These are phyloP conservation scores for Stenotaenia linearis DNA, from an alignment of 2,888 invertebrate species.

Conservation along the genomic window DNA sequence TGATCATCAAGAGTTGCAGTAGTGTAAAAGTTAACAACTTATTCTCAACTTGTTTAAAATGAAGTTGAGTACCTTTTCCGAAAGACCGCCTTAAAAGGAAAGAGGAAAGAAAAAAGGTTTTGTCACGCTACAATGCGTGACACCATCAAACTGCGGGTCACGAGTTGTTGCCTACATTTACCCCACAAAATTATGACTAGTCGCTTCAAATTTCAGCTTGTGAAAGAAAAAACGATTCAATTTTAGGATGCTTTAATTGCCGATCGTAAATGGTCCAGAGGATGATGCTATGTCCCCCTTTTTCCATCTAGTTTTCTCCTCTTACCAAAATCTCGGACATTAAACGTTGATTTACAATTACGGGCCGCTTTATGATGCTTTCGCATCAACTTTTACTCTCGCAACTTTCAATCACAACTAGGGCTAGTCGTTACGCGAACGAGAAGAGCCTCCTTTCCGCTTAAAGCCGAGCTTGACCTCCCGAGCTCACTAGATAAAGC, in stretches of 20 bases:
- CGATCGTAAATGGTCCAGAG: slow-evolving; percentile 27
- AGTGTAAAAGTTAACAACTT: slow-evolving; percentile 11
- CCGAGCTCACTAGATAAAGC: slow-evolving; percentile 17
- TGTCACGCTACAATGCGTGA: slow-evolving; percentile 21
- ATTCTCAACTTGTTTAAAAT: slow-evolving; percentile 2
- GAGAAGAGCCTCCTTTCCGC: slow-evolving; percentile 16
- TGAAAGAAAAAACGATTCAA: slow-evolving; percentile 21
- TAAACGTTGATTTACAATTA: slow-evolving; percentile 27
- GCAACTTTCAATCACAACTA: slow-evolving; percentile 27
- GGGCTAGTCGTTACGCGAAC: slow-evolving; percentile 8
- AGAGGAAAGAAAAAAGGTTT: not conserved
- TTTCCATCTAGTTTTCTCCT: slow-evolving; percentile 21
- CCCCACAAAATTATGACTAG: slow-evolving; percentile 7
- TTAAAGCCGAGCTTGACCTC: slow-evolving; percentile 23
- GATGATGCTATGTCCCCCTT: slow-evolving; percentile 13
- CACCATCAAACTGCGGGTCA: not conserved
- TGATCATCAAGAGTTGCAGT: slow-evolving; percentile 15
- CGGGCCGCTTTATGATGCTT: slow-evolving; percentile 22
- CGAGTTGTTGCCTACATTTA: slow-evolving; percentile 26
- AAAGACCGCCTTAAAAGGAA: not conserved
- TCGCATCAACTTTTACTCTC: slow-evolving; percentile 19
- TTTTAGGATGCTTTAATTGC: slow-evolving; percentile 30
- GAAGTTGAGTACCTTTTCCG: slow-evolving; percentile 5
- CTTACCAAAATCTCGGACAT: slow-evolving; percentile 29
- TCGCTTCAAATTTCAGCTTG: not conserved